These are phyloP conservation scores for Delichon dasypus DNA, from an alignment of 2,797 vertebrate species.

Conservation along the genomic window DNA sequence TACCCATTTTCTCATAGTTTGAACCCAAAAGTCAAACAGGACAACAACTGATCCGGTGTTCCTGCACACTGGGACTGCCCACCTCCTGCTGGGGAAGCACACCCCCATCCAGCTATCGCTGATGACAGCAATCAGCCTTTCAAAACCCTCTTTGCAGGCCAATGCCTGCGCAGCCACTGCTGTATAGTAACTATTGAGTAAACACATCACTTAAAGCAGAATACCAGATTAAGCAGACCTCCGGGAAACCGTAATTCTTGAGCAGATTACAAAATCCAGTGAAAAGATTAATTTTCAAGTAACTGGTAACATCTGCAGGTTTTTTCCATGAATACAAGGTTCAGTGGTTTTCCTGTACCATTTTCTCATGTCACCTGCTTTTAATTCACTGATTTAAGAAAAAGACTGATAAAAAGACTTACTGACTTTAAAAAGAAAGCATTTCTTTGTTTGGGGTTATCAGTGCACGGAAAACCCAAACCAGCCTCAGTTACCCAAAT, in stretches of 20 bases:
- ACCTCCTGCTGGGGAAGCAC: background rate
- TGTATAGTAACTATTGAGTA: background rate
- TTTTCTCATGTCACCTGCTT: background rate
- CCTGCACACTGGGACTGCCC: background rate
- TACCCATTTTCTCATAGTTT: background rate
- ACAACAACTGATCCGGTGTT: background rate
- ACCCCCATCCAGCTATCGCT: rapidly evolving
- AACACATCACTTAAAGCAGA: background rate
- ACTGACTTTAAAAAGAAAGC: background rate
- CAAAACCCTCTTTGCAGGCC: background rate
- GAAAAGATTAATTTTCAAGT: slow-evolving; percentile 2
- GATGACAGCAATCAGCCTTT: background rate
- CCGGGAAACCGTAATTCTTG: background rate
- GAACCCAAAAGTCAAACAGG: background rate
- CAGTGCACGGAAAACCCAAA: background rate
- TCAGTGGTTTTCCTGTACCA: background rate
- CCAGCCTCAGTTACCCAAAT: background rate
- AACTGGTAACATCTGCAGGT: background rate
- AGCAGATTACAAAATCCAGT: background rate
- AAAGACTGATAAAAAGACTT: background rate
- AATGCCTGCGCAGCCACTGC: background rate
- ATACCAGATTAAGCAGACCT: background rate
- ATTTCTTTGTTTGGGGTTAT: background rate
- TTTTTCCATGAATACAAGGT: background rate
- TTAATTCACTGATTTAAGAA: background rate